Base-by-base conservation (phyloP, 2,888 invertebrate species). In the Coleophora flavipennella region DNA sequence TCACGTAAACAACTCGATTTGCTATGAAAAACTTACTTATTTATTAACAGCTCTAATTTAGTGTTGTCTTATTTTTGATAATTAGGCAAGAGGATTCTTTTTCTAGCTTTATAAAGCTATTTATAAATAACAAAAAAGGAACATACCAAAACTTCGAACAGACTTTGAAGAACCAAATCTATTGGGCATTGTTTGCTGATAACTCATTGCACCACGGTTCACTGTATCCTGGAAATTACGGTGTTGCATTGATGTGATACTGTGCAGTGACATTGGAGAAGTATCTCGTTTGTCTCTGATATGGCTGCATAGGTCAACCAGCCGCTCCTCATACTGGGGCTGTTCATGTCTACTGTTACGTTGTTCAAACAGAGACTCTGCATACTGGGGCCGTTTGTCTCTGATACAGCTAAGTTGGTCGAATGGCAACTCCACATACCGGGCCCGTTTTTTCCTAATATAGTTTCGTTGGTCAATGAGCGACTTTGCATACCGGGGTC, bases 161-260 rank as follows among this genome's bases (percentile, higher is more conserved):
- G 81, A 79, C 49, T 63, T 57, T n/a, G 78, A 66, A 34, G 80
- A 74, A 11, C 66, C 63, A 55, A 66, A 57, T 57, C 74, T 64
- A 62, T 65, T 67, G 33, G 53, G 55, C 13, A 64, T 51, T 0
- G 73, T 72, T 37, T 60, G 58, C 10, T 63, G 65, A 4, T 63
- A 64, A 40, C 59, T 51, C 49, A 60, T 60, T 9, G 59, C 58
- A 40, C 51, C 46, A 13, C 45, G 50, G 45, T 63, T 53, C 28
- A 49, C 51, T 1, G 59, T 54, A 32, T 53, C 54, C 29, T 59
- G 55, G 36, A 58, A 62, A 41, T 61, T 64, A 6, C 56, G 55
- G 2, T 54, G 48, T 39, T 62, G 51, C 32, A 57, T 47, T 29
- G 29, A 29, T 10, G 4, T 29, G 29, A 62, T 61, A 48, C 71